Percentiles rank a stretch among this genome's conserved stretches.
phyloP scores from a whole-genome alignment of 2,888 invertebrate genomes.

The Rhingia campestris region DNA sequence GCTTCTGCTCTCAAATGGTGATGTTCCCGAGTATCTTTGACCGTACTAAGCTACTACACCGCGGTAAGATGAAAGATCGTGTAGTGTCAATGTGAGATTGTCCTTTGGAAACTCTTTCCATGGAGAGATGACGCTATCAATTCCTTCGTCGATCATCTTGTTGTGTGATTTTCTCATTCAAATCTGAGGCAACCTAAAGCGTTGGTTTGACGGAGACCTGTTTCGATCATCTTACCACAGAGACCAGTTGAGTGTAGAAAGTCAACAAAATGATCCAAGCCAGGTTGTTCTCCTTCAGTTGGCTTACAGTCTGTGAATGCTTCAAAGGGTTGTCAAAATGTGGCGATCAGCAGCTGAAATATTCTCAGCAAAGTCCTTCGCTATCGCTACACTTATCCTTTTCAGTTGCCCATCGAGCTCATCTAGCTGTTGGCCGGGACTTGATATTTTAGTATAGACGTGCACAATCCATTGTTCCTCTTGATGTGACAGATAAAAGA shows the following conservation, averaged over 20 bases:
- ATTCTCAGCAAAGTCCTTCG: constrained; percentile 92
- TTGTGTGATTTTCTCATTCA: constrained; percentile 88
- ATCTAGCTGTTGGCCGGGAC: constrained; percentile 79
- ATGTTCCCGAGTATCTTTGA: too few relatives aligned
- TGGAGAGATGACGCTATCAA: constrained; percentile 84
- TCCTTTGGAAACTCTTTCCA: constrained; percentile 82
- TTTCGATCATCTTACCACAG: constrained; percentile 84
- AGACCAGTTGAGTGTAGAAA: constrained; percentile 89
- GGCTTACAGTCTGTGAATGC: constrained; percentile 88
- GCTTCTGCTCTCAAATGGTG: too few relatives aligned
- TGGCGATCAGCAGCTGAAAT: constrained; percentile 93
- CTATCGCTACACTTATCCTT: constrained; percentile 86
- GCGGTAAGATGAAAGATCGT: too few relatives aligned
- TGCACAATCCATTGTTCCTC: constrained; percentile 83
- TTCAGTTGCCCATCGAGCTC: constrained; percentile 79
- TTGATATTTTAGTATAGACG: constrained; percentile 83
- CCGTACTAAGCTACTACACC: too few relatives aligned
- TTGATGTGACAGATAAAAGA: constrained; percentile 90
- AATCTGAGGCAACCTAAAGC: constrained; percentile 86
- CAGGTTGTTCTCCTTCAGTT: constrained; percentile 93
- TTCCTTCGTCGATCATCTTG: constrained; percentile 84
- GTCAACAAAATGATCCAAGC: constrained; percentile 90
- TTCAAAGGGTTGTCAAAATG: constrained; percentile 80
- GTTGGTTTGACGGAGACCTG: constrained; percentile 81
- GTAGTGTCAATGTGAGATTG: too few relatives aligned